These are phyloP conservation scores for Drosophila birchii DNA, from an alignment of 2,888 invertebrate genomes.

Conservation along the genomic window DNA sequence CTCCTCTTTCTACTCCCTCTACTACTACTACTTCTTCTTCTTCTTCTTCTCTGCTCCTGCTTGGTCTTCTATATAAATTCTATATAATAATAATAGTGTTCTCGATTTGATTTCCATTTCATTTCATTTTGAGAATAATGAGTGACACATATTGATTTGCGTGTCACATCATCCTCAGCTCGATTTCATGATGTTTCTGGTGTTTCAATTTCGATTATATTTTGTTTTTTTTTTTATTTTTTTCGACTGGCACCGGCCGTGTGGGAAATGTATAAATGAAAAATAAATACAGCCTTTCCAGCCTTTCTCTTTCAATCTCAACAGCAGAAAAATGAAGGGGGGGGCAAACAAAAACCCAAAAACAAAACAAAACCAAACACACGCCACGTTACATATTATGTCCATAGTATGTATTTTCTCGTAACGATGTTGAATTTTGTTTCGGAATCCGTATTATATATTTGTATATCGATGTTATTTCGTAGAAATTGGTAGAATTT, in stretches of 20 bases:
- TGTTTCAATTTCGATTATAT: slow-evolving; percentile 21
- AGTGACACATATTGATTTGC: slow-evolving; percentile 37
- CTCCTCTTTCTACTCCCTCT: background rate
- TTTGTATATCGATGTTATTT: slow-evolving; percentile 32
- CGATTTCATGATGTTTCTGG: slow-evolving; percentile 33
- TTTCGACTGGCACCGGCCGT: slow-evolving; percentile 19
- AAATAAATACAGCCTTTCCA: slow-evolving; percentile 18
- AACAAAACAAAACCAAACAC: background rate
- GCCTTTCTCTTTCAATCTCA: slow-evolving; percentile 9
- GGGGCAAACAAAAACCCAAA: background rate
- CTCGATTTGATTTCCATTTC: slow-evolving; percentile 19
- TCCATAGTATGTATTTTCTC: slow-evolving; percentile 18
- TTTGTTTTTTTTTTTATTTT: slow-evolving; percentile 23
- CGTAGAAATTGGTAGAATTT: slow-evolving; percentile 31
- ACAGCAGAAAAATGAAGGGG: background rate
- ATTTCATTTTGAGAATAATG: slow-evolving; percentile 13
- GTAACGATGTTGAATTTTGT: slow-evolving; percentile 36
- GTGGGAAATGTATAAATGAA: slow-evolving; percentile 23
- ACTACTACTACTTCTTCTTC: background rate
- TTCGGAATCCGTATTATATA: slow-evolving; percentile 23
- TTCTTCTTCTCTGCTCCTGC: slow-evolving; percentile 1
- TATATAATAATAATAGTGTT: slow-evolving; percentile 6
- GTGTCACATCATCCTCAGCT: slow-evolving; percentile 33
- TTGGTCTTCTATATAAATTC: background rate
- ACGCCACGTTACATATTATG: slow-evolving; percentile 11